These are phyloP conservation scores for Probaryconus sp. DNA, from an alignment of 1,140 invertebrate genomes.

Conservation along the genomic window DNA sequence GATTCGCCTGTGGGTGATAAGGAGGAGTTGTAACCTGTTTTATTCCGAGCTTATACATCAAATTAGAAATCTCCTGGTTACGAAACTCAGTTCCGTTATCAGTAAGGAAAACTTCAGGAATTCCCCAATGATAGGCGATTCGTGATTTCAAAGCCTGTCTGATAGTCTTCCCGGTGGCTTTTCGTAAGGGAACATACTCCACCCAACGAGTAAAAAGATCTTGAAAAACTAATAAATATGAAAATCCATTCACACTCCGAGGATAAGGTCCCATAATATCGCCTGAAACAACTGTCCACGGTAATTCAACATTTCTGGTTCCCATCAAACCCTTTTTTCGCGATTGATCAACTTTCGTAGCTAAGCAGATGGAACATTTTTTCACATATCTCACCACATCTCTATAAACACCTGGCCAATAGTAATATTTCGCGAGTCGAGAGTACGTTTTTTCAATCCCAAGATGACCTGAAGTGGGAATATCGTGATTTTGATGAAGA, in stretches of 20 bases:
- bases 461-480: slow-evolving; percentile 3
- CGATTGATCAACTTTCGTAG: slow-evolving; percentile 16
- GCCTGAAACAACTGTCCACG: slow-evolving; percentile 17
- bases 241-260: neutral
- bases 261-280: slow-evolving; percentile 64
- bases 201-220: slow-evolving; percentile 42
- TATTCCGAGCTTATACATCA: neutral
- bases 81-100: slow-evolving; percentile 2
- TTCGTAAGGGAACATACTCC: slow-evolving; percentile 10
- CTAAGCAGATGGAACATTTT: slow-evolving; percentile 50
- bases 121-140: slow-evolving; percentile 20
- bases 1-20: neutral
- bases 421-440: neutral
- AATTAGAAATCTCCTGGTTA: neutral
- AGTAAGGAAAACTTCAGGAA: slow-evolving; percentile 1
- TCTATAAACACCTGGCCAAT: neutral
- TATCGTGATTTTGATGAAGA: slow-evolving; percentile 22
- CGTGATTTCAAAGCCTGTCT: slow-evolving; percentile 1
- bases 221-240: slow-evolving; percentile 31
- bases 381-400: slow-evolving; percentile 38
- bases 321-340: slow-evolving; percentile 22
- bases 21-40: neutral
- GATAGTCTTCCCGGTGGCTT: slow-evolving; percentile 15
- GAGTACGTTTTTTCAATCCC: slow-evolving; percentile 41
- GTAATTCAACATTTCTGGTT: slow-evolving; percentile 11